Evolutionary conservation across 2,888 invertebrate genomes (phyloP).

Genomic region (Neria commutata): DNA sequence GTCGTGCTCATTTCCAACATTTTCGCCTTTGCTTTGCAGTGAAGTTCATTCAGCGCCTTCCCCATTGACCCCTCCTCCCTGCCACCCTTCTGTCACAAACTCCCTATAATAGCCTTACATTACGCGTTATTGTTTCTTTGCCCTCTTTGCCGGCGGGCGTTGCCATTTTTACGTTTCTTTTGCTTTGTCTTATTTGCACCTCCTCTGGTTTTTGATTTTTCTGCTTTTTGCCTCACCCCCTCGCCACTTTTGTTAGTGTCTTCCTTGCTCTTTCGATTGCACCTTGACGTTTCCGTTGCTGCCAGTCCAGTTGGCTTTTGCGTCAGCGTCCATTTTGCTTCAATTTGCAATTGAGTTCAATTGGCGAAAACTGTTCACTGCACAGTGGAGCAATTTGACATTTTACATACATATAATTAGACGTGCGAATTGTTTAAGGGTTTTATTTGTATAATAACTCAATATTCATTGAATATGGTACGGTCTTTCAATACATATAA

Average conservation of each 20-base stretch:
- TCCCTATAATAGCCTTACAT: no score
- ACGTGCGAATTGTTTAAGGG: no score
- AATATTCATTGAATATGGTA: no score
- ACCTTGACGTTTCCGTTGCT: conserved; percentile 51
- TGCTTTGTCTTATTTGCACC: conserved; percentile 14
- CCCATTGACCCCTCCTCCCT: no score
- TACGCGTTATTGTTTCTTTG: conserved; percentile 2
- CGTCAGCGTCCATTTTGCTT: not conserved
- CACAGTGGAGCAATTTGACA: not conserved
- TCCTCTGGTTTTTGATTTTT: conserved; percentile 9
- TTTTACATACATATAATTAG: no score
- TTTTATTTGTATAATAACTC: no score
- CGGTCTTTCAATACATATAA: no score
- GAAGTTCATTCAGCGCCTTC: no score
- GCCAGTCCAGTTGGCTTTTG: conserved; percentile 46
- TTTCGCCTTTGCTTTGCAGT: conserved; percentile 26
- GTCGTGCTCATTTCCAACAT: conserved; percentile 25
- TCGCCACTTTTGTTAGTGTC: conserved; percentile 37
- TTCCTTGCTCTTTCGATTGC: conserved; percentile 42
- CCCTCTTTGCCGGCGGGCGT: not conserved
- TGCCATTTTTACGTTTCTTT: conserved; percentile 7
- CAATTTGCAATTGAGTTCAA: not conserved
- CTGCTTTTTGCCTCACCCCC: conserved; percentile 21
- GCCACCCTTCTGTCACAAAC: no score
- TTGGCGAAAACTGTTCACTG: not conserved